These are phyloP conservation scores for Zygaena filipendulae DNA, from an alignment of 2,888 invertebrate genomes.

Conservation along the genomic window DNA sequence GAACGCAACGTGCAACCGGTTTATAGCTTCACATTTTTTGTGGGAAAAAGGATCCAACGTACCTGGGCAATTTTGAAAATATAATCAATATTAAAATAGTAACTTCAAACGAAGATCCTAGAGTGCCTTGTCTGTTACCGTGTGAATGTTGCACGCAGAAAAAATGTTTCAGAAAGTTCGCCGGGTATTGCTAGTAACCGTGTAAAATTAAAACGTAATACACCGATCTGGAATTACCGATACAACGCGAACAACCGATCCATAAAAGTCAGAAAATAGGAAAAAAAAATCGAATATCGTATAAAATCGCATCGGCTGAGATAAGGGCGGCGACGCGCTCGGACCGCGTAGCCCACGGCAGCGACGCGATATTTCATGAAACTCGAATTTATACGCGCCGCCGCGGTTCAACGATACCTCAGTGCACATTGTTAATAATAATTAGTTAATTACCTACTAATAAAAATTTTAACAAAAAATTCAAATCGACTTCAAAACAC, in stretches of 20 bases:
- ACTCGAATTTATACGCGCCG: constrained; percentile 61
- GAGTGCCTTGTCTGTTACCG: too few relatives aligned
- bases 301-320: constrained; percentile 60
- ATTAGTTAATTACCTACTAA: constrained; percentile 50
- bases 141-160: too few relatives aligned
- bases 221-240: constrained; percentile 56
- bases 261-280: constrained; percentile 60
- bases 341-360: constrained; percentile 57
- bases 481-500: too few relatives aligned
- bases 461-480: constrained; percentile 27
- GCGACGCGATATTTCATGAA: constrained; percentile 61
- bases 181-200: constrained; percentile 22
- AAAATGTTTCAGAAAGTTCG: too few relatives aligned
- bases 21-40: constrained; percentile 47
- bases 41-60: constrained; percentile 33
- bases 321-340: constrained; percentile 54
- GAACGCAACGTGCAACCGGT: constrained; percentile 47
- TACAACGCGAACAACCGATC: constrained; percentile 58
- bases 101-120: too few relatives aligned
- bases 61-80: constrained; percentile 17
- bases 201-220: constrained; percentile 41
- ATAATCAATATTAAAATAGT: too few relatives aligned
- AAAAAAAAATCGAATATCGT: constrained; percentile 57
- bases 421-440: constrained; percentile 54
- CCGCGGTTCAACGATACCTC: constrained; percentile 47